Base-by-base conservation (phyloP, 2,113 vertebrate species). In the Acrocephalus arundinaceus region DNA sequence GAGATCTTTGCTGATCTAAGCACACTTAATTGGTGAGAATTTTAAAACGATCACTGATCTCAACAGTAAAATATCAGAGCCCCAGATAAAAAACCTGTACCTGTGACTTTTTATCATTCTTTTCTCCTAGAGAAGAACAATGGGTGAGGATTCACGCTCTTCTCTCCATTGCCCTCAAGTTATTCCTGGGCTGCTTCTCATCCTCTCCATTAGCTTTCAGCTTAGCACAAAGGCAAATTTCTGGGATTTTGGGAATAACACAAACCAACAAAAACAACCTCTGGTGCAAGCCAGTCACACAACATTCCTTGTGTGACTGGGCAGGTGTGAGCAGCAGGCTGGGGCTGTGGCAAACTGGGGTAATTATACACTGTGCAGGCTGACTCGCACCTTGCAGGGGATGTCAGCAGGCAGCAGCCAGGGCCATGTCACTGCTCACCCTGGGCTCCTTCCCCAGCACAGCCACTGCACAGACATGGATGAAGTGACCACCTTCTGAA, bases 291-390 rank as follows among this genome's bases (percentile, higher is more conserved):
- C 92, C 90, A 33, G 97, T 83, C 86, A 1, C 30, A 7, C 97
- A 19, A 3, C 96, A 97, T 97, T 97, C 97, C 93, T 94, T 4
- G 37, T 70, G 81, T 62, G 88, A 33, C 68, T 46, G 59, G 54
- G 91, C 95, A 75, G 76, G 89, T 65, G 76, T 82, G 85, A 89
- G 95, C 75, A 68, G 95, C 77, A 59, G 92, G 94, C 84, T 76
- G 93, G 76, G 93, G 24, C n/a, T 12, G 63, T 6, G 37, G 45
- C 12, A 2, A 85, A 82, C 17, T 16, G 54, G 48, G 55, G 24
- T 96, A 97, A 97, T 97, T 96, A 97, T 3, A 96, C 3, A 2
- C 43, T 49, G 72, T 1, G 57, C 77, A 21, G 33, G 41, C 25
- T 39, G 67, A 63, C 52, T 87, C 63, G 4, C 58, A 1, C 48